Conservation (phyloP, 2,888 invertebrate species). For the Orthonevra nobilis region DNA sequence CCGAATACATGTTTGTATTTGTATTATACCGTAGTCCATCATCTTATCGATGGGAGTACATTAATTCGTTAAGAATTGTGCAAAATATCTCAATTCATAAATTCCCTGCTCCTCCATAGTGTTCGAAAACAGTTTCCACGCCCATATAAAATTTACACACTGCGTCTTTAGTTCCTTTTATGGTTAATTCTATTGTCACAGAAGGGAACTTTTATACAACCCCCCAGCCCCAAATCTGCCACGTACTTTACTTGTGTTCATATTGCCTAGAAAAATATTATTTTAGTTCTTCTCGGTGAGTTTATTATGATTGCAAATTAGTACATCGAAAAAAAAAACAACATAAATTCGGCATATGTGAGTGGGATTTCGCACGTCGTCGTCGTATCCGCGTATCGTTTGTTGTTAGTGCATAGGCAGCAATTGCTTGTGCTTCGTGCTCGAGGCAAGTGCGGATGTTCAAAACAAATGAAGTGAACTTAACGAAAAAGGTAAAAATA, state of each 20-base stretch:
- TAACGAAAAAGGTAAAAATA: conserved; percentile 11
- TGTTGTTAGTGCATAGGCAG: conserved; percentile 27
- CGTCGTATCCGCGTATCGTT: conserved; percentile 22
- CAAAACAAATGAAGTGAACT: conserved; percentile 40
- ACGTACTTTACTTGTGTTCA: conserved; percentile 52
- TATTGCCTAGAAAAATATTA: conserved; percentile 9
- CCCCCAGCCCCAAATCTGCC: conserved; percentile 36
- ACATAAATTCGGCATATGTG: conserved; percentile 29
- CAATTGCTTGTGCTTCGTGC: too few species aligned
- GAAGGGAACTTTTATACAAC: conserved; percentile 39
- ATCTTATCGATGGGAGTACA: conserved; percentile 22
- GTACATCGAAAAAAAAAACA: background rate
- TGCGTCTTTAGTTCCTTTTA: conserved; percentile 63
- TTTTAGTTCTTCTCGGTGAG: conserved; percentile 3
- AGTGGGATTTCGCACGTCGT: conserved; percentile 20
- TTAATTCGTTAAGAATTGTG: background rate
- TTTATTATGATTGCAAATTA: conserved; percentile 23
- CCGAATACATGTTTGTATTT: conserved; percentile 25
- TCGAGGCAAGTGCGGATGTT: conserved; percentile 1
- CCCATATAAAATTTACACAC: conserved; percentile 58
- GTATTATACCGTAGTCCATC: conserved; percentile 16
- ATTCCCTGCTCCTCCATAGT: conserved; percentile 18
- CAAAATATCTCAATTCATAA: conserved; percentile 22
- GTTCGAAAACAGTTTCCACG: conserved; percentile 55
- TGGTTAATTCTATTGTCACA: conserved; percentile 56